phyloP scores from a whole-genome alignment of 1,140 invertebrate species.

The Pissodes strobi region DNA sequence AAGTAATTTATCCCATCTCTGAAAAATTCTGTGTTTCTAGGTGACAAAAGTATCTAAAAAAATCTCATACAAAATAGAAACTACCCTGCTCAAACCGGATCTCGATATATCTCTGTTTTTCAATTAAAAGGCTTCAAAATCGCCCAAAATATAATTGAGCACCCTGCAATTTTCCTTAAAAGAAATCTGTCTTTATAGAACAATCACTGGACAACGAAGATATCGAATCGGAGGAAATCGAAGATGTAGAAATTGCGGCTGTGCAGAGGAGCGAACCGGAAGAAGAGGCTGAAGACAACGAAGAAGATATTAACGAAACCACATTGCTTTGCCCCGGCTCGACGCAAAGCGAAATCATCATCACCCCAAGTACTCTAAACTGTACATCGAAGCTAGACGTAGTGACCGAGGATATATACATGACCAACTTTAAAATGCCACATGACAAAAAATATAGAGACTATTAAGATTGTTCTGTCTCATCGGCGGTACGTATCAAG shows the following conservation, averaged over 20 bases:
- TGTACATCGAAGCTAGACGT: conserved; percentile 29
- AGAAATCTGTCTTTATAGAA: too few species aligned
- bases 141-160: too few species aligned
- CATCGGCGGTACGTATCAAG: background rate
- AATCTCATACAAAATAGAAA: too few species aligned
- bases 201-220: background rate
- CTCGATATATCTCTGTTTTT: too few species aligned
- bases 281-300: conserved; percentile 31
- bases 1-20: too few species aligned
- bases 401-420: conserved; percentile 34
- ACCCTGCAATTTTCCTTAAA: too few species aligned
- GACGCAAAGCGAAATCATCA: conserved; percentile 39
- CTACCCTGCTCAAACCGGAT: too few species aligned
- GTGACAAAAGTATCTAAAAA: too few species aligned
- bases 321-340: conserved; percentile 33
- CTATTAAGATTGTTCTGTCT: background rate
- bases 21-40: too few species aligned
- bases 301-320: conserved; percentile 36
- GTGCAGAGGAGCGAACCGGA: conserved; percentile 7
- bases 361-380: conserved; percentile 40
- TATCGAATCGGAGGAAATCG: background rate
- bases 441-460: conserved; percentile 30
- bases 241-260: too few species aligned
- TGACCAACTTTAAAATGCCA: conserved; percentile 26
- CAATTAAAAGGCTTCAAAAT: too few species aligned